phyloP scores from a whole-genome alignment of 2,888 invertebrate genomes.

The Callinectes sapidus region DNA sequence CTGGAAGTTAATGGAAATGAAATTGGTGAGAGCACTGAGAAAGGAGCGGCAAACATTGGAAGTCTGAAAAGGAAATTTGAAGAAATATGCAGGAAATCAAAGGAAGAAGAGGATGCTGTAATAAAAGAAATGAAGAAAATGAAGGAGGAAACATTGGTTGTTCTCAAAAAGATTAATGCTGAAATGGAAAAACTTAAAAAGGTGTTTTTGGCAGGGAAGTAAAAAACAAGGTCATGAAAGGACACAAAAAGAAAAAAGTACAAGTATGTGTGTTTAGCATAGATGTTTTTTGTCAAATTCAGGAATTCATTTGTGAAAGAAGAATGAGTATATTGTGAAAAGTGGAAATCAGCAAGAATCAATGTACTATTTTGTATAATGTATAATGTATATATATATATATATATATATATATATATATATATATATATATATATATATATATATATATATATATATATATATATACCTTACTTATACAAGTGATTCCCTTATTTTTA shows the following conservation, averaged over 20 bases:
- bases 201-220: background rate
- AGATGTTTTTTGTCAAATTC: background rate
- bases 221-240: background rate
- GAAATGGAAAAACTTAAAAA: slow-evolving; percentile 10
- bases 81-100: background rate
- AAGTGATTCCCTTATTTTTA: background rate
- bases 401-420: too few species aligned
- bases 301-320: background rate
- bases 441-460: too few species aligned
- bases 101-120: background rate
- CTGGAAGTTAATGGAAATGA: background rate
- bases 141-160: background rate
- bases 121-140: background rate
- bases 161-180: slow-evolving; percentile 3
- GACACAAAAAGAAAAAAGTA: background rate
- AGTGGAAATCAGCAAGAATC: background rate
- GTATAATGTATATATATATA: too few species aligned
- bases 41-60: background rate
- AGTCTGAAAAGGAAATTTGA: background rate
- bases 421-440: too few species aligned
- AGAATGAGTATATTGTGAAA: background rate
- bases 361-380: background rate
- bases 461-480: background rate
- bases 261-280: background rate
- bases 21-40: background rate